Conservation (phyloP, 37 sponge, comb jelly and placozoan genomes). For the Eunapius fragilis region DNA sequence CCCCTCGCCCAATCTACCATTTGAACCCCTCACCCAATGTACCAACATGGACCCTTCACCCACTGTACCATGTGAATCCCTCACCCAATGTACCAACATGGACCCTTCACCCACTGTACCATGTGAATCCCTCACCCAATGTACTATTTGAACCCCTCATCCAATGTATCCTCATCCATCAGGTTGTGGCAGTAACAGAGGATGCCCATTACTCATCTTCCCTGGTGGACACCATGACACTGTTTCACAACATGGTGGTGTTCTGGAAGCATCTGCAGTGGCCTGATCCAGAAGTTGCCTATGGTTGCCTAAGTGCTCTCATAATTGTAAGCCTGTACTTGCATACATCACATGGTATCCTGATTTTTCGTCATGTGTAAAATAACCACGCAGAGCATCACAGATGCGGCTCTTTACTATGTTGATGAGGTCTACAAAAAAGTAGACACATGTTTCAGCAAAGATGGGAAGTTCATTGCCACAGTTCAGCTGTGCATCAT, state of each 20-base stretch:
- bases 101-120: no score
- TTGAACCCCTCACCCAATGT: background rate
- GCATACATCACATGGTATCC: background rate
- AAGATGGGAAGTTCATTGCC: constrained; percentile 25
- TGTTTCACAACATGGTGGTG: constrained; percentile 33
- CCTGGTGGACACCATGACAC: constrained; percentile 45
- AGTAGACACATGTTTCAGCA: background rate
- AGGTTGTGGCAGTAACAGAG: constrained; percentile 11
- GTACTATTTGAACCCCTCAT: background rate
- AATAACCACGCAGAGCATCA: background rate
- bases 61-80: no score
- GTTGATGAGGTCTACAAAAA: constrained; percentile 19
- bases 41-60: no score
- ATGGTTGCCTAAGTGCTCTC: background rate
- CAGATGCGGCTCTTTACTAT: constrained; percentile 39
- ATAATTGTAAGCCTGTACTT: background rate
- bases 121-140: no score
- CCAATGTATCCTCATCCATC: background rate
- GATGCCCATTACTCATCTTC: constrained; percentile 43
- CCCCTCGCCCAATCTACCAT: background rate
- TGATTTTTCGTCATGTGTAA: background rate
- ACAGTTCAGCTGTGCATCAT: constrained; percentile 42
- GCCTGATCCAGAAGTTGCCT: constrained; percentile 41
- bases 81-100: no score
- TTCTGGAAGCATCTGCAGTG: constrained; percentile 52